Conservation (phyloP, 2,888 invertebrate genomes). For the Cybosia mesomella region DNA sequence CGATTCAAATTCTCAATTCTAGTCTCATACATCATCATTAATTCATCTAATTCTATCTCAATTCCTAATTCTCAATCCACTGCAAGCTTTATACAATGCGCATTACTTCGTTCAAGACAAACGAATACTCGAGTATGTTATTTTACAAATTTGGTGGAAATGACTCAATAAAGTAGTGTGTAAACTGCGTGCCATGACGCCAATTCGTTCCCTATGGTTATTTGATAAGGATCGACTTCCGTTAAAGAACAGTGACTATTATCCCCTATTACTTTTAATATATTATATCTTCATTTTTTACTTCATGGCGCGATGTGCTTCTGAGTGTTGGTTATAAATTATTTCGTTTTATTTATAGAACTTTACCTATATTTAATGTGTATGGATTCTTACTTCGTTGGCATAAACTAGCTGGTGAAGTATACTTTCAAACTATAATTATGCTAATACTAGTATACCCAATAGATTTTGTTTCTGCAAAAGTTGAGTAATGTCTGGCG, state of each 20-base stretch:
- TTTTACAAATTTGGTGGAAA: neutral
- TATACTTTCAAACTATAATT: no score
- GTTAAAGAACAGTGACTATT: neutral
- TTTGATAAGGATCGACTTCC: neutral
- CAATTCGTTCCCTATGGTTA: constrained; percentile 1
- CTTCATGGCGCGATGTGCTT: neutral
- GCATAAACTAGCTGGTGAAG: no score
- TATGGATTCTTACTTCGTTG: no score
- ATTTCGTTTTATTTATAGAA: no score
- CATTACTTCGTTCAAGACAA: neutral
- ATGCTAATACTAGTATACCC: no score
- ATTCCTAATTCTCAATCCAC: neutral
- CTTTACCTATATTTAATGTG: no score
- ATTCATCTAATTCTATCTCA: neutral
- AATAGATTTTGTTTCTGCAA: no score
- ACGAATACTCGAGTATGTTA: neutral
- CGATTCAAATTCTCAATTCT: neutral
- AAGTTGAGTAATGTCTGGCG: no score
- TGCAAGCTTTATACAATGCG: neutral
- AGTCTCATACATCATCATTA: neutral
- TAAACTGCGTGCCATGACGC: constrained; percentile 4
- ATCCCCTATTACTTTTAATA: neutral
- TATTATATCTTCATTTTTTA: neutral
- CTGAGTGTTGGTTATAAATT: no score
- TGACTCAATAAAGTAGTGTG: neutral